A percentile compares a stretch with the other conserved stretches of the same genome.
These are phyloP conservation scores for Orientallactaga bullata DNA, from an alignment of 2,113 vertebrate genomes.

Conservation along the genomic window DNA sequence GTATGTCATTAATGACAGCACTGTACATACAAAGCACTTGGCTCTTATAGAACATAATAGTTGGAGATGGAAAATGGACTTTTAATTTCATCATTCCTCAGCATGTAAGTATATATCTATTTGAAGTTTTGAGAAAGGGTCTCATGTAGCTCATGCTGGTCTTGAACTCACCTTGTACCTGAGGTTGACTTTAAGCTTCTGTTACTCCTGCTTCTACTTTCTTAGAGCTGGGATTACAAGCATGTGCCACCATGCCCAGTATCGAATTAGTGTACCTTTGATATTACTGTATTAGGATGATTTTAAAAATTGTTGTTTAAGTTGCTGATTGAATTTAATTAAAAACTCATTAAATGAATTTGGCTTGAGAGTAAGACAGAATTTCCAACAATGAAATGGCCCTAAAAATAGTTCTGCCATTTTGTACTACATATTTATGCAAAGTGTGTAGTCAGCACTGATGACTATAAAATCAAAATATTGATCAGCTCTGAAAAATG, in stretches of 20 bases:
- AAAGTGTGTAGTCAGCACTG: background rate
- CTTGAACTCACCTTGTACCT: no score
- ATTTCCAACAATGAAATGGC: background rate
- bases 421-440: background rate
- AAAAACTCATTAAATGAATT: background rate
- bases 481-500: background rate
- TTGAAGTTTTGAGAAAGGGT: background rate
- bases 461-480: background rate
- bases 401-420: background rate
- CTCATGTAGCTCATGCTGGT: no score
- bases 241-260: no score
- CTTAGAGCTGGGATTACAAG: no score
- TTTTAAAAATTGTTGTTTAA: background rate
- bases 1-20: background rate
- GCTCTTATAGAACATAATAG: background rate
- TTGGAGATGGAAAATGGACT: background rate
- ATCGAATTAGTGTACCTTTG: background rate
- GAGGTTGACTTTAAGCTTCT: background rate
- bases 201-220: no score
- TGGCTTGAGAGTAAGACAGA: background rate
- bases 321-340: background rate
- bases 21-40: background rate
- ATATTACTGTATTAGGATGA: background rate
- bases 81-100: background rate
- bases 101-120: background rate